Evolutionary conservation across 1,140 invertebrate species (phyloP).

Genomic region (Hycleus cichorii): DNA sequence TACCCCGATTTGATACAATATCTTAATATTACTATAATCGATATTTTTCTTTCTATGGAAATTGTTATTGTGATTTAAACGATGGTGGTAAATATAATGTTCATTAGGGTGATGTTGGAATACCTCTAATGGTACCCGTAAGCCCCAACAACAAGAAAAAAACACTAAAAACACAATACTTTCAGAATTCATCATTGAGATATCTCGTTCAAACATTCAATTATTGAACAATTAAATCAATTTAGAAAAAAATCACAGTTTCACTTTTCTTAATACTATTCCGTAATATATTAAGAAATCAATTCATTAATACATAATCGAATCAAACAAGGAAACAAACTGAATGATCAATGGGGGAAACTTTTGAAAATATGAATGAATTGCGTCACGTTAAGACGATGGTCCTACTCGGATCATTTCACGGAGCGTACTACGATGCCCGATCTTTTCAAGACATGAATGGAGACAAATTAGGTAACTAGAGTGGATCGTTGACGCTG

Average conservation of each 20-base stretch:
- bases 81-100: conserved; percentile 27
- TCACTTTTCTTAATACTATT: not conserved
- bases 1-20: conserved; percentile 39
- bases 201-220: conserved; percentile 8
- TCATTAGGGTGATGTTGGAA: conserved; percentile 32
- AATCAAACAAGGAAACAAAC: too few relatives aligned
- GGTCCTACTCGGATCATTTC: conserved; percentile 32
- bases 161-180: conserved; percentile 26
- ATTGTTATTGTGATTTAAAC: conserved; percentile 20
- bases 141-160: conserved; percentile 24
- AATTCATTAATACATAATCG: not conserved
- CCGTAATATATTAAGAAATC: not conserved
- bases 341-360: not conserved
- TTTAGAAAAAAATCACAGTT: not conserved
- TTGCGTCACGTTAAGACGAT: conserved; percentile 29
- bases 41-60: conserved; percentile 26
- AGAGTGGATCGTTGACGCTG: conserved; percentile 16
- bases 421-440: conserved; percentile 33
- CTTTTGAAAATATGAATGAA: conserved; percentile 13
- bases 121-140: conserved; percentile 33
- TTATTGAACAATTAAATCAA: not conserved
- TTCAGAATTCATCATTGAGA: conserved; percentile 24
- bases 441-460: conserved; percentile 25
- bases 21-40: conserved; percentile 22
- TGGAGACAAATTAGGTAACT: conserved; percentile 24